These are phyloP conservation scores for Pogonus chalceus DNA, from an alignment of 1,140 invertebrate species.

Conservation along the genomic window DNA sequence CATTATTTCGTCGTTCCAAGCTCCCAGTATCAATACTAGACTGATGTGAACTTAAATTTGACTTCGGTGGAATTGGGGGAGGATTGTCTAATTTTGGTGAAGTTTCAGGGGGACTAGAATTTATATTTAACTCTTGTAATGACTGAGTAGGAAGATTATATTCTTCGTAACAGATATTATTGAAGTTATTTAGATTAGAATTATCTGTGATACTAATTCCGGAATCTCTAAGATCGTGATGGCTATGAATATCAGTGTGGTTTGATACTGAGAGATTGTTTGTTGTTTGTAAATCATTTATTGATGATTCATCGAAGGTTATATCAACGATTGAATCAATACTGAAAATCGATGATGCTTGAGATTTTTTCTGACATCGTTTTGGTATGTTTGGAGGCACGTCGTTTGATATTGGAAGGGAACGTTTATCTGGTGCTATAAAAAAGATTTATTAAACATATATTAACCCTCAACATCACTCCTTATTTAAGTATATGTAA, in stretches of 20 bases:
- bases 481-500: too few species aligned
- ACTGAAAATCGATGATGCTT: slow-evolving; percentile 27
- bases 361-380: slow-evolving; percentile 42
- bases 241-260: neutral
- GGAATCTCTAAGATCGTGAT: slow-evolving; percentile 42
- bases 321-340: slow-evolving; percentile 26
- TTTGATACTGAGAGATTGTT: slow-evolving; percentile 1
- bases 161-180: slow-evolving; percentile 46
- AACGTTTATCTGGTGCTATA: slow-evolving; percentile 47
- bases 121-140: slow-evolving; percentile 34
- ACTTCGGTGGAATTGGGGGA: slow-evolving; percentile 48
- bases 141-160: slow-evolving; percentile 41
- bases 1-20: slow-evolving; percentile 21
- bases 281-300: neutral
- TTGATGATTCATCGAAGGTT: slow-evolving; percentile 34
- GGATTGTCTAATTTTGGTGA: slow-evolving; percentile 35
- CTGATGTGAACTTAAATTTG: slow-evolving; percentile 33
- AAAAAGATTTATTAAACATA: slow-evolving; percentile 11
- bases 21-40: slow-evolving; percentile 26
- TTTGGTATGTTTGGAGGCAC: slow-evolving; percentile 50
- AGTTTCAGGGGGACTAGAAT: slow-evolving; percentile 33
- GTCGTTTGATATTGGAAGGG: slow-evolving; percentile 31
- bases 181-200: slow-evolving; percentile 43
- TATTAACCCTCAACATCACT: too few species aligned
- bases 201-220: slow-evolving; percentile 45